Evolutionary conservation across 2,888 invertebrate genomes (phyloP), one percentile per base, ranked within the genome.

Genomic region (Eupithecia vulgata): DNA sequence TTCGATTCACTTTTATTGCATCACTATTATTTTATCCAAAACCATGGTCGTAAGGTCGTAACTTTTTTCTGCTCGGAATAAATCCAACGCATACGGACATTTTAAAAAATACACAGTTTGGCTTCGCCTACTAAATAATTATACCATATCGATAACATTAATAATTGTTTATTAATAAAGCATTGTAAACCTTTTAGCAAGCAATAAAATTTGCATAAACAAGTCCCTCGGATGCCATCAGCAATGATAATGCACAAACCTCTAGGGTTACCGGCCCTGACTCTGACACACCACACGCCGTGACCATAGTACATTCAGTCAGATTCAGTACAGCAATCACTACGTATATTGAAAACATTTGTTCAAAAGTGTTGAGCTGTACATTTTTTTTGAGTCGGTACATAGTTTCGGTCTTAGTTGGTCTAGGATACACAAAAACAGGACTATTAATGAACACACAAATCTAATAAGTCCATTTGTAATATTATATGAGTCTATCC

Each of bases 181-280:
- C 17, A 59, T 30, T 30, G 4, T 30, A 30, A 59, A 30, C 30
- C 59, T 59, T 59, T 59, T 59, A 30, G 59, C 59, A 34, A 61
- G 21, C 30, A 35, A 45, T 35, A n/a, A 59, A 48, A 48, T 62
- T 48, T 64, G 35, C 34, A 64, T 61, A 37, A 48, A 70, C 15
- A 45, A 45, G 45, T 64, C 45, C 62, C 70, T 48, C 30, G 64
- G 37, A 64, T 45, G 45, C 69, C 62, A 62, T 64, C 70, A 25
- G 37, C 70, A 48, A 52, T 35, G 70, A 70, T 70, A 64, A 70
- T 70, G 70, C 64, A 70, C 70, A 70, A 64, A 64, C 48, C 64
- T 70, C 62, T 13, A 64, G 64, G 70, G 62, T 61, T 62, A 68
- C 62, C 68, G 48, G 70, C 64, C 48, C 48, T 64, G 70, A 70